These are phyloP conservation scores for Autographa gamma DNA, from an alignment of 2,888 invertebrate species.

Conservation along the genomic window DNA sequence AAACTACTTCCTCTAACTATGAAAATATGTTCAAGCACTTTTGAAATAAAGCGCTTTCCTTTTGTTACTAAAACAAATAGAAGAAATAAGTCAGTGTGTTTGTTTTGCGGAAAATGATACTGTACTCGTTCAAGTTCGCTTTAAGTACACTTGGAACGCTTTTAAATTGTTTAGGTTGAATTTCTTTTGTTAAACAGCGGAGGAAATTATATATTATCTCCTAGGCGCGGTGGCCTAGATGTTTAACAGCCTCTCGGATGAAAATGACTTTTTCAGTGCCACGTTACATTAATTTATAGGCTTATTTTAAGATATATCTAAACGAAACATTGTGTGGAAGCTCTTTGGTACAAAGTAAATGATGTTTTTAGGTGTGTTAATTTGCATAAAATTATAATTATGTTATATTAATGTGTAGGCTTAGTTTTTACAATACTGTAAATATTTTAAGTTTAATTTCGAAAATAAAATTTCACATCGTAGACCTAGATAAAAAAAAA, in stretches of 20 bases:
- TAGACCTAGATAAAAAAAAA: too few species aligned
- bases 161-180: constrained; percentile 20
- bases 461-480: too few species aligned
- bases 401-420: too few species aligned
- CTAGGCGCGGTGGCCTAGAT: not conserved
- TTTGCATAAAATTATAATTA: not conserved
- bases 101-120: constrained; percentile 42
- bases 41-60: constrained; percentile 45
- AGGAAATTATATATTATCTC: constrained; percentile 10
- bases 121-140: constrained; percentile 9
- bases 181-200: constrained; percentile 14
- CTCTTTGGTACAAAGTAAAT: not conserved
- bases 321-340: not conserved
- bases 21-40: constrained; percentile 52
- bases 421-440: too few species aligned
- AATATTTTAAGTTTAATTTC: too few species aligned
- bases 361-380: not conserved
- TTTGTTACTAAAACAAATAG: constrained; percentile 35
- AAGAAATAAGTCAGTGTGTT: constrained; percentile 21
- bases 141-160: constrained; percentile 22
- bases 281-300: constrained; percentile 2
- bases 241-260: not conserved
- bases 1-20: constrained; percentile 51
- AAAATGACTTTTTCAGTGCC: not conserved
- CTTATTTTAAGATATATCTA: not conserved